Base-by-base conservation (phyloP, 2,113 vertebrate genomes). In the Anguilla japonica region DNA sequence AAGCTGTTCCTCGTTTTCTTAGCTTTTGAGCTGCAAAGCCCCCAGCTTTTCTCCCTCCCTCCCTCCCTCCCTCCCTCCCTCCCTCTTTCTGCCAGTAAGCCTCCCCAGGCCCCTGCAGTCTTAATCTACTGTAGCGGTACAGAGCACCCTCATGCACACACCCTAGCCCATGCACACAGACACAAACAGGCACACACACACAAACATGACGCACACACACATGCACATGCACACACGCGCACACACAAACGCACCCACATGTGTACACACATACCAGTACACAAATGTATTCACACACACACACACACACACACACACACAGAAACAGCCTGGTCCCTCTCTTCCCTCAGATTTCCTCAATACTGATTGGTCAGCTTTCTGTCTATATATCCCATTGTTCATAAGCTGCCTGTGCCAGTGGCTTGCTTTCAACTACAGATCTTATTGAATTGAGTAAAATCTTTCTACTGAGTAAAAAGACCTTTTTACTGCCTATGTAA, bases 1-100 rank as follows among this genome's bases (percentile, higher is more conserved):
- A 86, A 86, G 85, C 79, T 40, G 14, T 82, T 81, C n/a, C 26
- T 7, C 56, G 16, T 82, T 82, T 86, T 29, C 56, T 43, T 79
- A 46, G 75, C 46, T 39, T 34, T 34, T 16, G 26, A 81, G 22
- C 22, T 82, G 15, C 22, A 2, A 43, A 14, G 29, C n/a, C 87
- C 85, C 13, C 13, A 3, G 22, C 81, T 88, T 53, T 83, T 43
- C 81, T 57, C 63, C 20, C 7, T 53, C 71, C 56, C 11, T 29
- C 2, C 34, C 67, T 84, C 81, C 60, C 79, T 67, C 81, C 75
- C 50, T 85, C 67, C 15, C 39, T 63, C 82, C 3, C 29, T 84
- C 79, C 78, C 3, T 40, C 81, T 84, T n/a, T n/a, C n/a, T 83
- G 83, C 34, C 7, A 16, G 40, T 81, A 22, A 22, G 15, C 40